Evolutionary conservation across 2,113 vertebrate genomes (phyloP), one percentile per base, ranked within the genome.

Genomic region (Phalacrocorax pelagicus): DNA sequence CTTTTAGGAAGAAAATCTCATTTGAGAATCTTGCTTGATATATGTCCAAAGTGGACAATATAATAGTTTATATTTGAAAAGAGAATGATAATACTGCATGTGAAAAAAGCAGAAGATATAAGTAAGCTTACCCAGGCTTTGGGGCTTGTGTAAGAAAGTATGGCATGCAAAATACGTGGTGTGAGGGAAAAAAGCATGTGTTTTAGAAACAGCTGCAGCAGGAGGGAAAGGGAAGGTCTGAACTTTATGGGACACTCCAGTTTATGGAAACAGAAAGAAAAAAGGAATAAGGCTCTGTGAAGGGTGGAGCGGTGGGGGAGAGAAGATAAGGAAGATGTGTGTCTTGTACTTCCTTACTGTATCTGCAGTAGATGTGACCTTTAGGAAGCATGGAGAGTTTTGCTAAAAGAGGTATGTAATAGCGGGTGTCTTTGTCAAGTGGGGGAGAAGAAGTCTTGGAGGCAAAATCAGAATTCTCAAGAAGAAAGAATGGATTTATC

Each of bases 81-180:
- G 7, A 63, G 30, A 58, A 73, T 0, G 2, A 15, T 36, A 72
- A 24, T 22, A 36, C 11, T 55, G 8, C 10, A 11, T 63, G 19
- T 80, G n/a, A 67, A 23, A 58, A 82, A 92, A 86, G 15, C 34
- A 88, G 22, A 78, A 59, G 10, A n/a, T 27, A 1, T 21, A 55
- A 72, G 23, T 30, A 47, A 79, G 5, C 1, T 79, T 54, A 34
- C 2, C 2, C 12, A 34, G 27, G n/a, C 29, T 79, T 66, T 2
- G 21, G 21, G 36, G 14, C 12, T 70, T 47, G 2, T 0, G 0
- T 42, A n/a, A 51, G 12, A 23, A 11, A 3, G 4, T 57, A 23
- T 32, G 19, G 11, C n/a, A 42, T 8, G 57, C 32, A 40, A 55
- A 69, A 57, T n/a, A 52, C 4, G 17, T 65, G 26, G 2, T 57